These are phyloP conservation scores for Atherinosoma microstoma DNA, from an alignment of 2,797 vertebrate species.

Conservation along the genomic window DNA sequence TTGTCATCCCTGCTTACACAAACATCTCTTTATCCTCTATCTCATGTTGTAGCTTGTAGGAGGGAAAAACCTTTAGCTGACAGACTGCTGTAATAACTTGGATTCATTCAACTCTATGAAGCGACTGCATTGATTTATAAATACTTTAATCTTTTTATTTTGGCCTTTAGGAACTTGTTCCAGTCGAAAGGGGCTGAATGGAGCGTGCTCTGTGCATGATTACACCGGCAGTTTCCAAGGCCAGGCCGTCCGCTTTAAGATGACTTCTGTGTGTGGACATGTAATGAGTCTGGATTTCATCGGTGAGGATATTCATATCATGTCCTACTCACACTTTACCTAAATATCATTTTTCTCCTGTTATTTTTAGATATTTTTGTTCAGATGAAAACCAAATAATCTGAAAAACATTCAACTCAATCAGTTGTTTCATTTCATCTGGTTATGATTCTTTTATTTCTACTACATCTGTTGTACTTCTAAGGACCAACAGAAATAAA, in stretches of 20 bases:
- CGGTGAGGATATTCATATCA: conserved; percentile 76
- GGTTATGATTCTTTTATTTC: too few relatives aligned
- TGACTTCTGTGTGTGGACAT: conserved; percentile 97
- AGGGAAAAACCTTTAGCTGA: too few relatives aligned
- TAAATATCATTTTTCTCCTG: too few relatives aligned
- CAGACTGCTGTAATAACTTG: too few relatives aligned
- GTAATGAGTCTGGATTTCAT: conserved; percentile 98
- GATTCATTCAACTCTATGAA: not conserved
- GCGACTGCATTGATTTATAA: not conserved
- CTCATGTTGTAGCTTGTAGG: too few relatives aligned
- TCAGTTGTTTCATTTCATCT: too few relatives aligned
- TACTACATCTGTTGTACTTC: too few relatives aligned
- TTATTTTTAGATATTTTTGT: not conserved
- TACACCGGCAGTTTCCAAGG: conserved; percentile 89
- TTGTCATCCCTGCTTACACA: too few relatives aligned
- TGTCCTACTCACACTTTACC: too few relatives aligned
- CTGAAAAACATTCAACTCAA: too few relatives aligned
- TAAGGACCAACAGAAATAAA: too few relatives aligned
- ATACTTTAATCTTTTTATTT: conserved; percentile 5
- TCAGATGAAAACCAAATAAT: not conserved
- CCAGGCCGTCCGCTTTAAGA: conserved; percentile 91
- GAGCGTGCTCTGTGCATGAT: conserved; percentile 93
- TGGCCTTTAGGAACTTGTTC: conserved; percentile 85
- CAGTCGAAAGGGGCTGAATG: conserved; percentile 93
- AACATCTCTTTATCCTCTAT: too few relatives aligned